Evolutionary conservation across 2,113 vertebrate species (phyloP), one percentile per base, ranked within the genome.

Genomic region (Vidua macroura): DNA sequence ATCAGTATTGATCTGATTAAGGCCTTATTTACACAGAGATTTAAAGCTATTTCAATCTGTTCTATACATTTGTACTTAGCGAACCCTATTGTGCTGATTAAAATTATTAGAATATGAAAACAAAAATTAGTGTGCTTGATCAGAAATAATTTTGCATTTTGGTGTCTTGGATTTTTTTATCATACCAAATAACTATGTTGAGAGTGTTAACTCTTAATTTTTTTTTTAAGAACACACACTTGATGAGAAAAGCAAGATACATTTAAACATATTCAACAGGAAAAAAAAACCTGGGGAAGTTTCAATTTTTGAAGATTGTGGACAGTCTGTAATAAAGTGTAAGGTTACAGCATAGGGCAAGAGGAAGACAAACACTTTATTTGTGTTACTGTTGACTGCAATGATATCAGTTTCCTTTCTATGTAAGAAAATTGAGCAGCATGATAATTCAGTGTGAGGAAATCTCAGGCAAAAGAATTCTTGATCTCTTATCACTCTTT

Each of bases 1-100:
- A 78, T 68, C 39, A 58, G 11, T 48, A 70, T 5, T 8, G 28
- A n/a, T 41, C 11, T 81, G 14, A 69, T 68, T 21, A 68, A 64
- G 25, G 8, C 3, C 30, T 67, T 88, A 30, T 80, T 77, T 35
- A 64, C 20, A 39, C 6, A 46, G 25, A 74, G 5, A 35, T 81
- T 37, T 44, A 28, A 74, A 74, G 11, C 3, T 83, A 23, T 46
- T 78, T 67, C 13, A 67, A 12, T 25, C 13, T 68, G 3, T 49
- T 91, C 16, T 58, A 10, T 44, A 66, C 11, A 5, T 60, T 28
- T 16, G 6, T 44, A 27, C 9, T 73, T 68, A 91, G 5, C 80
- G 13, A 59, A 3, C 0, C 6, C 4, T 52, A 18, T 19, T 13
- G 11, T 6, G 4, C 2, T 43, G 13, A 51, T 63, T 59, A 59